Evolutionary conservation across 2,113 vertebrate species (phyloP), one percentile per base, ranked within the genome.

Genomic region (Archocentrus centrarchus): DNA sequence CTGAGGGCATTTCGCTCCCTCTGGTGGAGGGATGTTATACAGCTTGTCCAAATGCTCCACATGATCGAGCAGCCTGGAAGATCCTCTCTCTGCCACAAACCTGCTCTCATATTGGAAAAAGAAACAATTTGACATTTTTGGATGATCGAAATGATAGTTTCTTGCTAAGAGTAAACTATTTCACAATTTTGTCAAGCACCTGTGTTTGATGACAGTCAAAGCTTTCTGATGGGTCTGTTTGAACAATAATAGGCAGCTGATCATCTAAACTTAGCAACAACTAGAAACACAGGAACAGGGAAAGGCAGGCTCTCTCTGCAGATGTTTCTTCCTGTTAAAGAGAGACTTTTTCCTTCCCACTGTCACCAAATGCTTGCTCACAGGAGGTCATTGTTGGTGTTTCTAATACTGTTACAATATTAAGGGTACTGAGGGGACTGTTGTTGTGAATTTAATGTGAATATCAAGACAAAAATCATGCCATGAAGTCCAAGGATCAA

Each of bases 31-130:
- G 61, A 98, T 91, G 17, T 95, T 95, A 83, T 96, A 95, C 47
- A 97, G 61, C 91, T 95, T 96, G 86, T 97, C 97, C 24, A 97
- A 94, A 79, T 96, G 93, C 79, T 94, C 97, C 77, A 98, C 96
- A 1, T 98, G 97, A 32, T 97, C 96, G 60, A 98, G 90, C 47
- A 98, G 93, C 41, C 95, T 94, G 27, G 96, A 94, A 1, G 95
- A 95, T 11, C 97, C 97, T 79, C 96, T 95, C 61, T 97, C 97
- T 15, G 96, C 95, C 80, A 98, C 93, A 92, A 97, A 98, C 91
- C 97, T 98, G 91, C 3, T 6, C 20, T 62, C 7, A 84, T 3
- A 39, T 15, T 63, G 50, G 39, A 1, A 59, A 55, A 80, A 47
- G 13, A 47, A 47, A 47, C 1, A 5, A 3, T 59, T 39, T 6